Percentiles rank a stretch among this genome's conserved stretches.
Evolutionary conservation across 2,888 invertebrate genomes (phyloP).

Genomic region (Myopa tessellatipennis): DNA sequence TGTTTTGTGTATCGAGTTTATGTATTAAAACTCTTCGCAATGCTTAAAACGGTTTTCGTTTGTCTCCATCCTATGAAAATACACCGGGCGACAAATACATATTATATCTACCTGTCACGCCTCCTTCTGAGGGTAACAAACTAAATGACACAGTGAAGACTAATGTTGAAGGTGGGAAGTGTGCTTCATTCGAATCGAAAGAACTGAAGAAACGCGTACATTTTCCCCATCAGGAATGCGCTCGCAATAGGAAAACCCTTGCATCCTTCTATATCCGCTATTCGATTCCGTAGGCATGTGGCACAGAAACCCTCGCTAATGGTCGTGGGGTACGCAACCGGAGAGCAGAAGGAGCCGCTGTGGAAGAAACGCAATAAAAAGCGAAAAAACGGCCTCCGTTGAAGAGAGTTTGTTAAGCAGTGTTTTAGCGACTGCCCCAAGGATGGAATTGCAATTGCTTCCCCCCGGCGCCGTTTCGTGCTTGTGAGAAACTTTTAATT

Average conservation of each 20-base stretch:
- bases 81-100: no score
- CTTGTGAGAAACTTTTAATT: conserved; percentile 27
- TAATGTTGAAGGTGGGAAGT: no score
- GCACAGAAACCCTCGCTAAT: not conserved
- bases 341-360: not conserved
- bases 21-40: no score
- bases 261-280: conserved; percentile 4
- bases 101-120: no score
- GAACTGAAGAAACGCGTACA: not conserved
- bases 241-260: conserved; percentile 15
- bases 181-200: no score
- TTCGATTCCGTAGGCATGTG: conserved; percentile 1
- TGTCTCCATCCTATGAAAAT: no score
- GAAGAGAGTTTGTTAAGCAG: conserved; percentile 7
- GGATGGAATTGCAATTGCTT: conserved; percentile 10
- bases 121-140: no score
- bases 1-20: no score
- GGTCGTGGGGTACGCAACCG: not conserved
- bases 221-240: conserved; percentile 9
- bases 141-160: no score
- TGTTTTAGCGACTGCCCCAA: not conserved
- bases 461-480: not conserved
- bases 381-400: not conserved
- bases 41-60: no score
- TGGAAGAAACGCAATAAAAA: not conserved